Base-by-base conservation (phyloP, 2,113 vertebrate species). In the Carollia perspicillata region DNA sequence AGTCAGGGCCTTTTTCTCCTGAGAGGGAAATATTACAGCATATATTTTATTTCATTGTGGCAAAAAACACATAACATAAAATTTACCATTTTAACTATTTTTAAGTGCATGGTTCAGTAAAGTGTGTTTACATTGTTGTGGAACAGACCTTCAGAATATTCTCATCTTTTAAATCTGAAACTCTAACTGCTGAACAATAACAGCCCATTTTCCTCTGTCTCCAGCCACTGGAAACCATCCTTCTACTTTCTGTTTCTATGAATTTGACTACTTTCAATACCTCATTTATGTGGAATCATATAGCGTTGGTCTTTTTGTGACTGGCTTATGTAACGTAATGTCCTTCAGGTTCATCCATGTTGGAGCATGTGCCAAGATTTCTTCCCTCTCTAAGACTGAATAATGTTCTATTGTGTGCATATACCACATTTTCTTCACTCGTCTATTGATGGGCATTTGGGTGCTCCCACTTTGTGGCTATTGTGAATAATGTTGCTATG, bases 241-340 rank as follows among this genome's bases (percentile, higher is more conserved):
- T n/a, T 35, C 0, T 40, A 5, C n/a, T 35, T 60, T 6, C 35
- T 42, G 60, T 69, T 26, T 75, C 87, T 14, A 10, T 65, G 40
- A 8, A 18, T 55, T 17, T 7, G 9, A n/a, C 40, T 4, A 8
- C 66, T 26, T 20, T 58, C 3, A 3, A 47, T n/a, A 1, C 37
- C 26, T 83, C 8, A 0, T 0, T 0, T 58, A 6, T 3, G 40
- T 13, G 60, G 14, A 37, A 4, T 68, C 14, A 0, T 28, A 12
- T 4, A n/a, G 20, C 8, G 5, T 37, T 35, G 23, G 26, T 81
- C 66, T 8, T 74, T 58, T 40, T 5, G 33, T 12, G 55, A 42
- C 23, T 91, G 28, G 22, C 65, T 63, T 37, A 9, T 18, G 44
- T 23, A 40, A 35, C n/a, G 2, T 77, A 5, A 11, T 7, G 1